Evolutionary conservation across 2,888 invertebrate genomes (phyloP).

Genomic region (Mythimna vitellina): DNA sequence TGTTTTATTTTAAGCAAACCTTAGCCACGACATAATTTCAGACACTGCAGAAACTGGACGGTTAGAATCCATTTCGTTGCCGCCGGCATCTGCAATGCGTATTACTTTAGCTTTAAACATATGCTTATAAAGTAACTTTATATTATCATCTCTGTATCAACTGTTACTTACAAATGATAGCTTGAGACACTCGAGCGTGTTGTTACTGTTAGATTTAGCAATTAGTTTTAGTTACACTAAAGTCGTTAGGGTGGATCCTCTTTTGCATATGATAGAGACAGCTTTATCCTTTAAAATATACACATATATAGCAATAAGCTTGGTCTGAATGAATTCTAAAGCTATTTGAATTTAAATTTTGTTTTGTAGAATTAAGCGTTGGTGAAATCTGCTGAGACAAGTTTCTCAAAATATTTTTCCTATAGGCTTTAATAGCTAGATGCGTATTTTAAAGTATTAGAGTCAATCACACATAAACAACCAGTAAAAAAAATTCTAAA

Average conservation of each 20-base stretch:
- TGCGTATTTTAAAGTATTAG: not conserved
- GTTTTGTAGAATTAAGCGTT: slow-evolving; percentile 1
- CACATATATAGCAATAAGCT: slow-evolving; percentile 15
- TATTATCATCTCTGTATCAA: slow-evolving; percentile 43
- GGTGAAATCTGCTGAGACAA: slow-evolving; percentile 1
- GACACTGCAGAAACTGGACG: slow-evolving; percentile 58
- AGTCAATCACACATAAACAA: not conserved
- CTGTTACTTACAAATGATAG: slow-evolving; percentile 42
- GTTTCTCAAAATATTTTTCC: not conserved
- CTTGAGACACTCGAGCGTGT: slow-evolving; percentile 32
- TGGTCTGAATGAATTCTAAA: slow-evolving; percentile 21
- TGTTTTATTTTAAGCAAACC: slow-evolving; percentile 49
- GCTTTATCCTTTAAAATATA: slow-evolving; percentile 31
- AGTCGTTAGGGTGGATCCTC: slow-evolving; percentile 44
- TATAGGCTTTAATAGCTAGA: not conserved
- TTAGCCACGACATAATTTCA: slow-evolving; percentile 53
- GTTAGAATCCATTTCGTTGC: slow-evolving; percentile 56
- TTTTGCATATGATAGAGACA: slow-evolving; percentile 48
- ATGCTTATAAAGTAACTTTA: slow-evolving; percentile 48
- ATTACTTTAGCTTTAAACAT: slow-evolving; percentile 64
- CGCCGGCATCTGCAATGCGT: slow-evolving; percentile 75
- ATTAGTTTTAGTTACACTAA: slow-evolving; percentile 49
- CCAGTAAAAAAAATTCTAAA: not conserved
- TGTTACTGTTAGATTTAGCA: slow-evolving; percentile 28
- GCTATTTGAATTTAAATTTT: slow-evolving; percentile 30